Conservation (phyloP, 1,140 invertebrate genomes). For the Nasonia giraulti region DNA sequence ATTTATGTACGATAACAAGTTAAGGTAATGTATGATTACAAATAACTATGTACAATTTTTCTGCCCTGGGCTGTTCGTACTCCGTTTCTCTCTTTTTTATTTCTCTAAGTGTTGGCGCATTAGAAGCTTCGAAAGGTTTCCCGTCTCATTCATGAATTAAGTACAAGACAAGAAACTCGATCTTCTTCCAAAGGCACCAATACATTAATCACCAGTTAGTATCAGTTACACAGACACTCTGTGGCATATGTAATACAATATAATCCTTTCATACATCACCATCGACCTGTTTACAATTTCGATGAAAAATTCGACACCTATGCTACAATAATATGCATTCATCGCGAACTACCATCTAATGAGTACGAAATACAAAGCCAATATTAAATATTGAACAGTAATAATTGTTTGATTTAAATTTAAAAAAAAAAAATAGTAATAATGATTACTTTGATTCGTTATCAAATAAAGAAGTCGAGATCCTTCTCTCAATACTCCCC, state of each 20-base stretch:
- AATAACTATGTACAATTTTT: constrained; percentile 44
- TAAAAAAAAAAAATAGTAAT: constrained; percentile 29
- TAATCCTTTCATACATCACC: constrained; percentile 27
- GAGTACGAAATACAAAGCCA: constrained; percentile 46
- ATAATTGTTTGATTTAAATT: constrained; percentile 34
- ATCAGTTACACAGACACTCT: constrained; percentile 43
- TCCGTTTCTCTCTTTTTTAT: constrained; percentile 34
- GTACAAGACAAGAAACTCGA: constrained; percentile 35
- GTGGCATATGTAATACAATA: constrained; percentile 39
- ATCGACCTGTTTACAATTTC: constrained; percentile 5
- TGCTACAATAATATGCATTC: constrained; percentile 41
- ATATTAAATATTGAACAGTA: constrained; percentile 43
- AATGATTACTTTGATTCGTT: not conserved
- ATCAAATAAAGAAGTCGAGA: not conserved
- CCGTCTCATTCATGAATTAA: constrained; percentile 40
- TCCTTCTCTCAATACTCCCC: not conserved
- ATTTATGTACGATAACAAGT: not conserved
- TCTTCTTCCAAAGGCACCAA: constrained; percentile 44
- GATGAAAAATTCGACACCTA: constrained; percentile 33
- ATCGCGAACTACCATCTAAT: constrained; percentile 40
- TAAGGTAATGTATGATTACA: not conserved
- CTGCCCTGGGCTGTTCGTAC: constrained; percentile 34
- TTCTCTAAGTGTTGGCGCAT: constrained; percentile 28
- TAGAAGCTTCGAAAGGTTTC: constrained; percentile 43
- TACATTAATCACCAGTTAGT: constrained; percentile 37